phyloP scores from a whole-genome alignment of 1,140 invertebrate genomes.

The Gryon sp. region DNA sequence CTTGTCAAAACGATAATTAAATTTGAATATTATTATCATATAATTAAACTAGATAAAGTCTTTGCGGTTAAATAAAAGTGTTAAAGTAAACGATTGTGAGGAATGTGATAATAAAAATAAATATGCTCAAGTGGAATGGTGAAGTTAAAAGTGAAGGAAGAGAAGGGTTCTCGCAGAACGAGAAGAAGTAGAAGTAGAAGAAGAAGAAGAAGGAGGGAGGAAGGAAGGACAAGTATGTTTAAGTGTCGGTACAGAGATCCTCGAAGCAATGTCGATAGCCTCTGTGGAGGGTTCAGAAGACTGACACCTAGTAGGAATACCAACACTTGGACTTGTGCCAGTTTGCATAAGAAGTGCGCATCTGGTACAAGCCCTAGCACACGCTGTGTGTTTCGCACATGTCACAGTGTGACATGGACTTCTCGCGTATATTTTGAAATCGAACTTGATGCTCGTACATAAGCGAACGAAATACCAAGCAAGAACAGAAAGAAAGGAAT shows the following conservation, averaged over 20 bases:
- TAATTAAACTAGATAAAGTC: slow-evolving; percentile 27
- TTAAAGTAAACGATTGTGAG: not conserved
- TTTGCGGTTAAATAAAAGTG: not conserved
- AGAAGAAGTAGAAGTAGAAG: too few relatives aligned
- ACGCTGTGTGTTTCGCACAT: slow-evolving; percentile 55
- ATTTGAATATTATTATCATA: slow-evolving; percentile 10
- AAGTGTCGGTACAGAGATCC: slow-evolving; percentile 11
- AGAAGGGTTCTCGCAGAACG: not conserved
- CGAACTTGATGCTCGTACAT: slow-evolving; percentile 34
- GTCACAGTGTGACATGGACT: slow-evolving; percentile 49
- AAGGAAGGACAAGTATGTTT: slow-evolving; percentile 19
- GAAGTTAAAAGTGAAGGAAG: not conserved
- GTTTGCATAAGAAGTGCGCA: slow-evolving; percentile 77
- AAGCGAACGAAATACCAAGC: too few relatives aligned
- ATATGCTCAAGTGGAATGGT: not conserved
- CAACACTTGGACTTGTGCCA: slow-evolving; percentile 73
- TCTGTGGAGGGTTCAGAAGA: slow-evolving; percentile 68
- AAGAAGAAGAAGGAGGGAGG: not conserved
- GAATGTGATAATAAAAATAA: slow-evolving; percentile 17
- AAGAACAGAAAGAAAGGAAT: slow-evolving; percentile 30
- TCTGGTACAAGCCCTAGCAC: slow-evolving; percentile 63
- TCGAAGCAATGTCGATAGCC: slow-evolving; percentile 56
- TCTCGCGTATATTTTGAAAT: slow-evolving; percentile 50
- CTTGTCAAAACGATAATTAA: slow-evolving; percentile 21
- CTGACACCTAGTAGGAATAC: slow-evolving; percentile 77